These are phyloP conservation scores for Drosophila truncata DNA, from an alignment of 1,140 invertebrate genomes.

Conservation along the genomic window DNA sequence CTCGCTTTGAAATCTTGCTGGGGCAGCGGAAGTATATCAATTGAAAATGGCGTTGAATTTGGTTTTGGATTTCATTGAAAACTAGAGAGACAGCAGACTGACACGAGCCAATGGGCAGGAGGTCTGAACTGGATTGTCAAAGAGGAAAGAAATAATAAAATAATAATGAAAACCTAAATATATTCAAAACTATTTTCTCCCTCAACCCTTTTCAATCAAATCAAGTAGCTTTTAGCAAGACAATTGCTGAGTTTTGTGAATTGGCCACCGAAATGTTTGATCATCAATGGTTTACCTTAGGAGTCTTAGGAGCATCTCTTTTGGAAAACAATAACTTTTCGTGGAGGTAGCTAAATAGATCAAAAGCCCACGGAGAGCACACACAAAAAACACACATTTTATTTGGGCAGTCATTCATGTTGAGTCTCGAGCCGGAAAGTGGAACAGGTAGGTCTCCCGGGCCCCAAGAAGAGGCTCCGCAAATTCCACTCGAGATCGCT, in stretches of 20 bases:
- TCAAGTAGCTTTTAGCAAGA: slow-evolving; percentile 59
- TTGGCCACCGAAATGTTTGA: slow-evolving; percentile 62
- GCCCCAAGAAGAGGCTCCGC: slow-evolving; percentile 52
- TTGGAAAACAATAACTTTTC: slow-evolving; percentile 17
- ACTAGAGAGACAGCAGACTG: slow-evolving; percentile 11
- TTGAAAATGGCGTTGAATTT: slow-evolving; percentile 75
- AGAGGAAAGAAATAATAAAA: background rate
- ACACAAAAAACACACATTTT: slow-evolving; percentile 15
- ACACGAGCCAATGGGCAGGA: slow-evolving; percentile 57
- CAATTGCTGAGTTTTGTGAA: slow-evolving; percentile 43
- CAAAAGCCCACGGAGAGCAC: slow-evolving; percentile 17
- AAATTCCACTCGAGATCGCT: slow-evolving; percentile 76
- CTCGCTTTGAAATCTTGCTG: slow-evolving; percentile 64
- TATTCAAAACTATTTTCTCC: background rate
- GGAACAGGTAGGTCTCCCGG: slow-evolving; percentile 52
- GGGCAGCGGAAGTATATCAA: slow-evolving; percentile 69
- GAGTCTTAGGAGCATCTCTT: slow-evolving; percentile 4
- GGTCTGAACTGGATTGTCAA: background rate
- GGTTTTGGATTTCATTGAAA: slow-evolving; percentile 66
- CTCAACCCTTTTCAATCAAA: slow-evolving; percentile 14
- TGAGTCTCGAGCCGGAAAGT: slow-evolving; percentile 56
- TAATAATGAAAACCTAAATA: slow-evolving; percentile 1
- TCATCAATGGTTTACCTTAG: slow-evolving; percentile 54
- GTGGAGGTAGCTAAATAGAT: slow-evolving; percentile 36
- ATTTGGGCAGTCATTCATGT: slow-evolving; percentile 53